Conservation (phyloP, 2,888 invertebrate genomes). For the Stenchaetothrips biformis region DNA sequence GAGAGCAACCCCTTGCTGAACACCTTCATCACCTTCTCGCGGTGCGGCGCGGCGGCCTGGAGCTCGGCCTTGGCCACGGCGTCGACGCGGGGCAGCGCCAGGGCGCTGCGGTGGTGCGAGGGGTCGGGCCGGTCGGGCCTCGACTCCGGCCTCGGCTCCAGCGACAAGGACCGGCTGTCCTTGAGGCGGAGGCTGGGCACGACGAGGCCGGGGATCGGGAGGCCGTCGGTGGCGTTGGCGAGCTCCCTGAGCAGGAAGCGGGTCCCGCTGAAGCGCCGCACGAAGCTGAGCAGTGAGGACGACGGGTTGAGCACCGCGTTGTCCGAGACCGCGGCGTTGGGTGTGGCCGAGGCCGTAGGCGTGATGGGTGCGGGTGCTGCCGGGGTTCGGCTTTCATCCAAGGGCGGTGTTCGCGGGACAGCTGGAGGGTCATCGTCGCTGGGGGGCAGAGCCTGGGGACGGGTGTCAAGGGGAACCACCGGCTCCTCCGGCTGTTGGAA, state of each 20-base stretch:
- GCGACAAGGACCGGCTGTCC: neutral
- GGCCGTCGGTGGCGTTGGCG: neutral
- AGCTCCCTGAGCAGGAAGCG: constrained; percentile 5
- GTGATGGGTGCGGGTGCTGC: neutral
- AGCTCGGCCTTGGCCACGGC: neutral
- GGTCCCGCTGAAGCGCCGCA: constrained; percentile 5
- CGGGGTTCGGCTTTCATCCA: no score
- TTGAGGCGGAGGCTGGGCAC: neutral
- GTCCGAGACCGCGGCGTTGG: neutral
- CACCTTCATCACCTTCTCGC: constrained; percentile 1
- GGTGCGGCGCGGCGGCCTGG: neutral
- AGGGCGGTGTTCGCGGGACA: no score
- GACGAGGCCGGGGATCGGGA: neutral
- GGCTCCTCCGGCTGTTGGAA: no score
- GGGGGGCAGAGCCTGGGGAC: no score
- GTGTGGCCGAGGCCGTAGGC: neutral
- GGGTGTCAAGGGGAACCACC: no score
- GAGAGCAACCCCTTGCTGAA: constrained; percentile 7
- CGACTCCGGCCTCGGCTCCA: neutral
- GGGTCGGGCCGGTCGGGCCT: neutral
- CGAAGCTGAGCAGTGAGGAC: neutral
- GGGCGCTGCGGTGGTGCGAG: neutral
- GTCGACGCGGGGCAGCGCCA: neutral
- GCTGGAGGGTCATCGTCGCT: no score
- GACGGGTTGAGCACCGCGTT: neutral